Evolutionary conservation across 2,113 vertebrate genomes (phyloP), one percentile per base, ranked within the genome.

Genomic region (Rhea pennata): DNA sequence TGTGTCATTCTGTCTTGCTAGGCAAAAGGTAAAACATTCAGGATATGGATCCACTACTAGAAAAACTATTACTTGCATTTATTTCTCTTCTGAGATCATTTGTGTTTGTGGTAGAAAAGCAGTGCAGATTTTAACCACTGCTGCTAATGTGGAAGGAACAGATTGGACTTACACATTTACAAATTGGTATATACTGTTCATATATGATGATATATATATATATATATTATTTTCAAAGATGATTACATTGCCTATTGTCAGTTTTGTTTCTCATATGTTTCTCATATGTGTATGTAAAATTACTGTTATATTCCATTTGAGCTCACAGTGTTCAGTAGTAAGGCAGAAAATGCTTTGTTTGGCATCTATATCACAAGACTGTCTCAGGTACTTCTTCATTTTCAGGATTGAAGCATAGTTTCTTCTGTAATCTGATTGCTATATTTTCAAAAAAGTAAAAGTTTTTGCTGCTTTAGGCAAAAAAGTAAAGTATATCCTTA

Each of bases 1-100:
- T 80, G 20, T 90, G 94, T 29, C 56, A 31, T 95, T 88, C 17
- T 91, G 15, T 27, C 31, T 65, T 78, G 31, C 24, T 44, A 94
- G 44, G n/a, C 56, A 61, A 22, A 81, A 95, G 69, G 90, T 96
- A 92, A 95, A 72, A 77, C 48, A 83, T 94, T 81, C 27, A 90
- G 12, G 24, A 31, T 91, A 64, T 40, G 66, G 20, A 92, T 67
- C 22, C 11, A 40, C 31, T 69, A 72, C 15, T 69, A 86, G 58
- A 53, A 88, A 81, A 88, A 81, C 27, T 77, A 69, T 76, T 44
- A 17, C 15, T 83, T 84, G 31, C 26, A n/a, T 59, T 84, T 88
- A 39, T 69, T 73, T 69, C 29, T 92, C 9, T 40, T 64, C 31
- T 85, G 4, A 17, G 42, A 51, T 40, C 1, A 53, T 72, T 61